A percentile compares a stretch with the other conserved stretches of the same genome.
Conservation (phyloP, 2,797 vertebrate genomes). For the Danio aesculapii region DNA sequence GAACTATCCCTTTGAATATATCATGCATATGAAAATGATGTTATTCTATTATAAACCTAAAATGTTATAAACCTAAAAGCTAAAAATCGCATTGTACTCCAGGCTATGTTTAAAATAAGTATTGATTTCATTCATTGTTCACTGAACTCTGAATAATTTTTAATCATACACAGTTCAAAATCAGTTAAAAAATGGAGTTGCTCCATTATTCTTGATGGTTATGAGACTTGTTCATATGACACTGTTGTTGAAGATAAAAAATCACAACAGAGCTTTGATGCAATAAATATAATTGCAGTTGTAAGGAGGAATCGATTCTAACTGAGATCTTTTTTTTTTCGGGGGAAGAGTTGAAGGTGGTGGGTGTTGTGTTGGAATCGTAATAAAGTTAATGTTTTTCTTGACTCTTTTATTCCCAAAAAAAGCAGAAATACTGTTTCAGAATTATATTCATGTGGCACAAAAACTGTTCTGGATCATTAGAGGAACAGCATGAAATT, state of each 20-base stretch:
- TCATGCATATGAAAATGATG: too few species aligned
- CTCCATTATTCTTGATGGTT: neutral
- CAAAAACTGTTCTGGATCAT: conserved; percentile 13
- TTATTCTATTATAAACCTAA: too few species aligned
- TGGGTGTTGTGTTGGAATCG: neutral
- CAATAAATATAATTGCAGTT: conserved; percentile 1
- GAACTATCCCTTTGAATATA: too few species aligned
- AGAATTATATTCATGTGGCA: neutral
- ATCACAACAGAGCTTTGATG: neutral
- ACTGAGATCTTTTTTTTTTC: neutral
- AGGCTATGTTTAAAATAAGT: too few species aligned
- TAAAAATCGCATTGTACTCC: too few species aligned
- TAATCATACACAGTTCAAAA: neutral
- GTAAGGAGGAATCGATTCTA: neutral
- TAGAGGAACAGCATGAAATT: conserved; percentile 21
- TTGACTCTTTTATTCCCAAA: neutral
- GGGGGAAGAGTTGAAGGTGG: neutral
- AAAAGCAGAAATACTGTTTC: neutral
- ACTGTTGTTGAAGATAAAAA: neutral
- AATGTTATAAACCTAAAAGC: too few species aligned
- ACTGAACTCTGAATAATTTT: neutral
- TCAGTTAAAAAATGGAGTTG: neutral
- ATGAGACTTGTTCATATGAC: neutral
- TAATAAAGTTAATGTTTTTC: neutral
- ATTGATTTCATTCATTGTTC: too few species aligned